phyloP scores from a whole-genome alignment of 2,888 invertebrate species.

The Mycogona germanica region DNA sequence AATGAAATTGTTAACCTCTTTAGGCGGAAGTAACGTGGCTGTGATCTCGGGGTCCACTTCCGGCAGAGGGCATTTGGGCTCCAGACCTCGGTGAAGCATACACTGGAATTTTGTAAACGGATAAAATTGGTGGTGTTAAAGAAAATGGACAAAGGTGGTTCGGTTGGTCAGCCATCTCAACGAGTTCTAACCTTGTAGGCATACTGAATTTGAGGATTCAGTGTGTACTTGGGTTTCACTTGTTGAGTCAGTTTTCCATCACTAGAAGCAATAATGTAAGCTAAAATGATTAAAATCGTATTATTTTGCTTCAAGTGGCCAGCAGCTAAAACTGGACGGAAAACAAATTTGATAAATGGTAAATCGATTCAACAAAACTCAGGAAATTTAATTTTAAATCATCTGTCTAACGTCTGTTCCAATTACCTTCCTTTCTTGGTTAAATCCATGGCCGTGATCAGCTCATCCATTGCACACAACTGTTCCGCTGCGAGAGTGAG shows the following conservation, averaged over 20 bases:
- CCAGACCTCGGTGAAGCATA: constrained; percentile 45
- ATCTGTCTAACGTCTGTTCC: constrained; percentile 5
- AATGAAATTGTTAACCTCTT: too few species aligned
- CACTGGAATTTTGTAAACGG: too few species aligned
- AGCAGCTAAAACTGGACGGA: neutral
- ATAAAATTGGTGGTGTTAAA: constrained; percentile 11
- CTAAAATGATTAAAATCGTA: too few species aligned
- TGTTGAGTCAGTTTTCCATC: constrained; percentile 27
- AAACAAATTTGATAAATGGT: constrained; percentile 13
- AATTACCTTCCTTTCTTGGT: constrained; percentile 36
- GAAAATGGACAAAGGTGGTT: neutral
- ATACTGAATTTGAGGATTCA: constrained; percentile 43
- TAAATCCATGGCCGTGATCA: constrained; percentile 54
- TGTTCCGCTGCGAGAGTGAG: constrained; percentile 35
- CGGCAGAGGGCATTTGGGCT: constrained; percentile 47
- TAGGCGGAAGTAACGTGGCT: too few species aligned
- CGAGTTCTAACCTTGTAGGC: constrained; percentile 32
- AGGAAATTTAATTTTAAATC: neutral
- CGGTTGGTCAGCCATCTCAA: neutral
- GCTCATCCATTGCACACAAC: constrained; percentile 47
- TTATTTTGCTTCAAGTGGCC: too few species aligned
- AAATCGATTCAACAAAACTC: constrained; percentile 13
- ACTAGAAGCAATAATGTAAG: neutral
- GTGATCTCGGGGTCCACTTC: constrained; percentile 30
- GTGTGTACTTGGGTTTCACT: constrained; percentile 38